Conservation (phyloP, 1,140 invertebrate species). For the Pseudoatta argentina region DNA sequence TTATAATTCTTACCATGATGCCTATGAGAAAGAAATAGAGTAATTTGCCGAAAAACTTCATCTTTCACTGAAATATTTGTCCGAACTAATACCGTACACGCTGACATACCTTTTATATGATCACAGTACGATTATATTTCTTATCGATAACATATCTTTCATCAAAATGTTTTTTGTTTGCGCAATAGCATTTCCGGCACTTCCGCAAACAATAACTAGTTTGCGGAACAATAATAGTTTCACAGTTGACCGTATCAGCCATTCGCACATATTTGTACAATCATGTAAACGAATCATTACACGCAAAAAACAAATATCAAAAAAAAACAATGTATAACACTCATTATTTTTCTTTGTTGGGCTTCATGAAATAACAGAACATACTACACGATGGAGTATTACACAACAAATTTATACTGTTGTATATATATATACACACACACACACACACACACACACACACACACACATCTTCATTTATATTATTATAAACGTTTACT, state of each 20-base stretch:
- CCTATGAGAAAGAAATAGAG: slow-evolving; percentile 33
- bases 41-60: slow-evolving; percentile 48
- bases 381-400: background rate
- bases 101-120: slow-evolving; percentile 48
- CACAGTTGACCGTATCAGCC: background rate
- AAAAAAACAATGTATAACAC: slow-evolving; percentile 15
- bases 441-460: no score
- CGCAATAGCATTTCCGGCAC: slow-evolving; percentile 60
- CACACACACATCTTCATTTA: no score
- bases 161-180: slow-evolving; percentile 40
- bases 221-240: background rate
- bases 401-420: background rate
- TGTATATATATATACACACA: background rate
- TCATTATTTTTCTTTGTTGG: slow-evolving; percentile 14
- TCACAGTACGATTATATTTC: slow-evolving; percentile 44
- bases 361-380: background rate
- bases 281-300: background rate
- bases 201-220: slow-evolving; percentile 20
- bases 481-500: no score
- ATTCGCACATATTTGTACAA: background rate
- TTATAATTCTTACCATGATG: slow-evolving; percentile 51
- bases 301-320: background rate
- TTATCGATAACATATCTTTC: background rate
- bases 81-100: background rate
- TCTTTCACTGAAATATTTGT: slow-evolving; percentile 10